Evolutionary conservation across 92 coral and sea anemone species (phyloP).

Genomic region (Palythoa heliodiscus): DNA sequence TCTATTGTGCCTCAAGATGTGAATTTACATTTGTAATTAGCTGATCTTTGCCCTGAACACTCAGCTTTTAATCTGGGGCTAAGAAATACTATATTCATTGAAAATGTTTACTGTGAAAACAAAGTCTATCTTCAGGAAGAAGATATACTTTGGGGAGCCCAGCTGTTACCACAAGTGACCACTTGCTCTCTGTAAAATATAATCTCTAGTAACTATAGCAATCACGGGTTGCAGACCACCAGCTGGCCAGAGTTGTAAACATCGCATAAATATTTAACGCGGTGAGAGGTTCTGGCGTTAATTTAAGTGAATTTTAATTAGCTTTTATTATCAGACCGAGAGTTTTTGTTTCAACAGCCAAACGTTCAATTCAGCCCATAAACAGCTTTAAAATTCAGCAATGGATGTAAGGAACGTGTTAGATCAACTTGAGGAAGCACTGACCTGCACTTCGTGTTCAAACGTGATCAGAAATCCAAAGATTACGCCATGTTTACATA

Average conservation of each 20-base stretch:
- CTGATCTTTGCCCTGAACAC: background rate
- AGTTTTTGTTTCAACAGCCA: background rate
- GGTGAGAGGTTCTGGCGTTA: conserved; percentile 60
- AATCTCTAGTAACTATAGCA: conserved; percentile 24
- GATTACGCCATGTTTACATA: conserved; percentile 88
- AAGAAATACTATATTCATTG: background rate
- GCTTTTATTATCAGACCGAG: conserved; percentile 6
- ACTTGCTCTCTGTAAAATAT: background rate
- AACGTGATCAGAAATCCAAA: conserved; percentile 80
- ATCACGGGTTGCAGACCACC: conserved; percentile 18
- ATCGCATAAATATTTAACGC: conserved; percentile 59
- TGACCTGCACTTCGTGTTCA: conserved; percentile 76
- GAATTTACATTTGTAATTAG: conserved; percentile 29
- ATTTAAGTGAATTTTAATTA: conserved; percentile 50
- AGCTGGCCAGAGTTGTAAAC: conserved; percentile 33
- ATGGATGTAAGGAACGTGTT: conserved; percentile 78
- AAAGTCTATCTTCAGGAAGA: background rate
- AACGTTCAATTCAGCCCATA: background rate
- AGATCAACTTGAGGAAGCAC: conserved; percentile 75
- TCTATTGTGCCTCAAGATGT: background rate
- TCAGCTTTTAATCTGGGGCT: background rate
- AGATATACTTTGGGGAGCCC: background rate
- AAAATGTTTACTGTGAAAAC: conserved; percentile 1
- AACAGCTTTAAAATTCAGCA: conserved; percentile 1
- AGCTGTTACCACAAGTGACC: conserved; percentile 16